Conservation (phyloP, 2,888 invertebrate genomes). For the Sceliomorpha sp. region DNA sequence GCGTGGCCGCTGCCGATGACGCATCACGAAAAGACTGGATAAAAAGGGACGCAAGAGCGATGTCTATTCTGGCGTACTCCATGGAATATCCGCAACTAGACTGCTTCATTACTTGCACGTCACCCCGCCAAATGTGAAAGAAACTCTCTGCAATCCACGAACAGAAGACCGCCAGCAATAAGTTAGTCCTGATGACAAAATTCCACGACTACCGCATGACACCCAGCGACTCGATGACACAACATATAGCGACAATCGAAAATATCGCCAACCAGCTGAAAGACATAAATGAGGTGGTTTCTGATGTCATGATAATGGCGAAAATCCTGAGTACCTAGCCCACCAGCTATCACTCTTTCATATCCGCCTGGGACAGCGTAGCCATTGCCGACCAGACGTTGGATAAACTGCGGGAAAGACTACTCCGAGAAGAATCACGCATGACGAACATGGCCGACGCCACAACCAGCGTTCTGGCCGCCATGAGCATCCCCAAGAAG, state of each 20-base stretch:
- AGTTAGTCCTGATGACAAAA: conserved; percentile 18
- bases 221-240: conserved; percentile 1
- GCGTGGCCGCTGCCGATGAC: background rate
- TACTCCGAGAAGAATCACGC: no score
- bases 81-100: conserved; percentile 24
- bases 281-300: conserved; percentile 14
- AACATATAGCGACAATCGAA: conserved; percentile 16
- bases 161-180: conserved; percentile 31
- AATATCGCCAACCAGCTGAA: no score
- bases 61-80: conserved; percentile 51
- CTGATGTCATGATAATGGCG: conserved; percentile 20
- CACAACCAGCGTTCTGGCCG: conserved; percentile 3
- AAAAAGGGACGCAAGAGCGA: conserved; percentile 52
- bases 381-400: conserved; percentile 8
- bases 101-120: conserved; percentile 16
- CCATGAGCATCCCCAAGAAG: conserved; percentile 6
- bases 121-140: conserved; percentile 16
- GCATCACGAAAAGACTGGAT: conserved; percentile 37
- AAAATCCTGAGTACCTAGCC: conserved; percentile 22
- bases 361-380: no score
- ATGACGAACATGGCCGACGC: no score
- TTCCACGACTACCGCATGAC: conserved; percentile 25
- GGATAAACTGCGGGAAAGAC: no score
- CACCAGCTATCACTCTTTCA: no score
- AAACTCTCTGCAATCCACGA: conserved; percentile 22